Conservation (phyloP, 1,140 invertebrate species). For the Diprion similis region DNA sequence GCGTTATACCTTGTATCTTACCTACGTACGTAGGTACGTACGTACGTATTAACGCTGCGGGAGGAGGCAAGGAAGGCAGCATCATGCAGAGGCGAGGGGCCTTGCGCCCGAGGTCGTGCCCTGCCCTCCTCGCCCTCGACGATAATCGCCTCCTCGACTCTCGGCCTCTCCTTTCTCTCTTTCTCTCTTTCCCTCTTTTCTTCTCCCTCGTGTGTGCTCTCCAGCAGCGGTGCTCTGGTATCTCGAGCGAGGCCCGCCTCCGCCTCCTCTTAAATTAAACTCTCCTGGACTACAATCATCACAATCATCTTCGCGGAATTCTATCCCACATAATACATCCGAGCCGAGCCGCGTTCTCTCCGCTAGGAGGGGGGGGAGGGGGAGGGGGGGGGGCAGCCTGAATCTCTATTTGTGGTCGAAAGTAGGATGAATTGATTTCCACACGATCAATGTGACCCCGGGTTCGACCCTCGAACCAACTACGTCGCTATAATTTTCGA, state of each 20-base stretch:
- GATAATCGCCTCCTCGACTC: slow-evolving; percentile 37
- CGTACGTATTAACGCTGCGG: not conserved
- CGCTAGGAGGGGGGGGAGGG: no score
- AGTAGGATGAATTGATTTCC: not conserved
- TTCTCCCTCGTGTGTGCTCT: slow-evolving; percentile 40
- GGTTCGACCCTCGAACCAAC: not conserved
- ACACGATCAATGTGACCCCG: not conserved
- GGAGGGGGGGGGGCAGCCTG: not conserved
- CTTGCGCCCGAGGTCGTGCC: slow-evolving; percentile 55
- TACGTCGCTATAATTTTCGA: not conserved
- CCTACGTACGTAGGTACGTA: slow-evolving; percentile 15
- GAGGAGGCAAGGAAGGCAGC: no score
- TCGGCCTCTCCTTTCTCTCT: slow-evolving; percentile 17
- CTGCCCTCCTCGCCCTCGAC: slow-evolving; percentile 47
- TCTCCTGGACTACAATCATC: not conserved
- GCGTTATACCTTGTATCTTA: not conserved
- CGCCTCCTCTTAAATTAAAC: slow-evolving; percentile 10
- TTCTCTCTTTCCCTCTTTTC: slow-evolving; percentile 17
- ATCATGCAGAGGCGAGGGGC: not conserved
- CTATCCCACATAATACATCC: not conserved
- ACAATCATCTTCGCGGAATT: slow-evolving; percentile 4
- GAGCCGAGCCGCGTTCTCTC: not conserved
- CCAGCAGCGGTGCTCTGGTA: slow-evolving; percentile 23
- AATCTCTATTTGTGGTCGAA: not conserved
- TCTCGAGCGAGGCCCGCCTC: slow-evolving; percentile 5